These are phyloP conservation scores for Dysdera silvatica DNA, from an alignment of 1,140 invertebrate species.

Conservation along the genomic window DNA sequence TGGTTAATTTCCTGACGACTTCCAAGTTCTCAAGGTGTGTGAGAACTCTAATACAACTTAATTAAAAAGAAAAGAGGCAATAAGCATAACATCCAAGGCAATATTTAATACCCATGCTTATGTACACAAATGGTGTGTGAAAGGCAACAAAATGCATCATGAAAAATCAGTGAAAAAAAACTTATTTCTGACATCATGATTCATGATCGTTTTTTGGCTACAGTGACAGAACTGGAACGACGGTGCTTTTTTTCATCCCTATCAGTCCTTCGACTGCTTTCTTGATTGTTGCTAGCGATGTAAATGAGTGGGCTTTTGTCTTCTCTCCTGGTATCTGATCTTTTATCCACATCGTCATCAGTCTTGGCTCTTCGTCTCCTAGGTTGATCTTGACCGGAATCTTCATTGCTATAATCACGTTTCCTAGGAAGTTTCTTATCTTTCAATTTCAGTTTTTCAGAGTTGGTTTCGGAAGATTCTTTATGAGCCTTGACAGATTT, in stretches of 20 bases:
- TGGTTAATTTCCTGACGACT: no score
- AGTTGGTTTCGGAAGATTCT: not conserved
- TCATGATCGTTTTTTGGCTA: slow-evolving; percentile 23
- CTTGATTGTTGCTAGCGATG: not conserved
- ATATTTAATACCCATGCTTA: no score
- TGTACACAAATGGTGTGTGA: no score
- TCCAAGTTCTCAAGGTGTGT: no score
- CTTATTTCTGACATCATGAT: no score
- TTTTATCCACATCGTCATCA: slow-evolving; percentile 17
- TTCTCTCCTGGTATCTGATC: slow-evolving; percentile 8
- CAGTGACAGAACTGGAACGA: slow-evolving; percentile 16
- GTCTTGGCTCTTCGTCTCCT: slow-evolving; percentile 5
- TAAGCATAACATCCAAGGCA: no score
- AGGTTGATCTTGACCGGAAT: not conserved
- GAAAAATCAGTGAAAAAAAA: no score
- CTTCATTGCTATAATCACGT: not conserved
- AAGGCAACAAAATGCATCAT: no score
- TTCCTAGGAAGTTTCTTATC: slow-evolving; percentile 21
- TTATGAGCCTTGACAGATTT: slow-evolving; percentile 3
- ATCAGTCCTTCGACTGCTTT: not conserved
- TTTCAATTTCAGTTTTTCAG: slow-evolving; percentile 10
- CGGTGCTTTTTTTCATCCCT: slow-evolving; percentile 18
- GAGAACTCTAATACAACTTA: no score
- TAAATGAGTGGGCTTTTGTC: slow-evolving; percentile 11
- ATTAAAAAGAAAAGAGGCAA: no score